Base-by-base conservation (phyloP, 2,888 invertebrate species). In the Mesochorus sp. region DNA sequence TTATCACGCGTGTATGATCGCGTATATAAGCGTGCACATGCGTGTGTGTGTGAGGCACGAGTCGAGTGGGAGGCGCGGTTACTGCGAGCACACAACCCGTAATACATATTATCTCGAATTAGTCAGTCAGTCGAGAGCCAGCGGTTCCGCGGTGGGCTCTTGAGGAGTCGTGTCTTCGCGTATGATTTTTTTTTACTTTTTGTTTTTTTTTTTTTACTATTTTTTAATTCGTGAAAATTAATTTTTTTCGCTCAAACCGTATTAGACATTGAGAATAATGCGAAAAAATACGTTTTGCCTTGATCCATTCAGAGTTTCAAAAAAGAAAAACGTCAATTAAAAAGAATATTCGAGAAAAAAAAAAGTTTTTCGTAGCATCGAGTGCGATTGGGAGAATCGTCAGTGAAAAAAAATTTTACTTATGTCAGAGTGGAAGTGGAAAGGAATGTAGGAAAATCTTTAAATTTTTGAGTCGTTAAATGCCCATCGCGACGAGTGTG, bases 101-200 rank as follows among this genome's bases (percentile, higher is more conserved):
- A 88, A 89, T 78, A 78, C 78, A 74, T 85, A 87, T 88, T 89
- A 89, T 89, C 88, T 85, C 82, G 84, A 86, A 84, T 87, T 85
- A 85, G 86, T 88, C 85, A 87, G 88, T 88, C 87, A 87, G 87
- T 89, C 86, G 88, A n/a, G n/a, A 84, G 84, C 83, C 82, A 85
- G 83, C 82, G 84, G 85, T 85, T 80, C 79, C 81, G 83, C 79
- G 81, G 83, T 82, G 85, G 84, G n/a, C n/a, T n/a, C n/a, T n/a
- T n/a, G n/a, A n/a, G n/a, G n/a, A n/a, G n/a, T n/a, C n/a, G n/a
- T n/a, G n/a, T n/a, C n/a, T n/a, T n/a, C n/a, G n/a, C n/a, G n/a
- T n/a, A n/a, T n/a, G n/a, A n/a, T n/a, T n/a, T n/a, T n/a, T n/a
- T n/a, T n/a, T n/a, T n/a, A n/a, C n/a, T n/a, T n/a, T n/a, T n/a